Evolutionary conservation across 2,888 invertebrate genomes (phyloP), one percentile per base, ranked within the genome.

Genomic region (Prosopocoilus inquinatus): DNA sequence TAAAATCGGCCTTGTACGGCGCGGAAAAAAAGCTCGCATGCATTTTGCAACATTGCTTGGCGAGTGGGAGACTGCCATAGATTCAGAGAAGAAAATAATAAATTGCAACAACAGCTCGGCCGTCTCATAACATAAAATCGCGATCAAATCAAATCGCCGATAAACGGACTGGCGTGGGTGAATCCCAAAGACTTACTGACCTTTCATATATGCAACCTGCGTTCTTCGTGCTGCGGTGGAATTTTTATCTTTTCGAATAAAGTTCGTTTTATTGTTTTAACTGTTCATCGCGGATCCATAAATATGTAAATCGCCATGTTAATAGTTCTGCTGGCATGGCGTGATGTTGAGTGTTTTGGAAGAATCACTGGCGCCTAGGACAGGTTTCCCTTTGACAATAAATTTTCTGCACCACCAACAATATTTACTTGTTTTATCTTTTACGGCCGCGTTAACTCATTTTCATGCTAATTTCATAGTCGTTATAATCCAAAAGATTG

Each of bases 31-130:
- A 12, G 38, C 5, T 12, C 1, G 38, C 38, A 38, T 12, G 38
- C 12, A 12, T 38, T 38, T 38, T 38, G 38, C 38, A 38, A 38
- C 12, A 38, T 12, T 11, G 11, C 12, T 11, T 9, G 11, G 38
- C 38, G 38, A 38, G 38, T 38, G 38, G 38, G 38, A 38, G 38
- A 12, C 38, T 38, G 38, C 38, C 12, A 38, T 38, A 38, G 38
- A 38, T 38, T 38, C 9, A 12, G 11, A 11, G 38, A 38, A 38
- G 12, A 11, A 38, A 11, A 38, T 12, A 12, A 38, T 38, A 38
- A 38, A 38, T 38, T 28, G 20, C 20, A 28, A 28, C 20, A 28
- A 28, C 20, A 28, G 20, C 20, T 28, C 20, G 20, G 20, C 20
- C 20, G 20, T 28, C 20, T 28, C 20, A 28, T 28, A 28, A 28